Percentiles rank a stretch among this genome's conserved stretches.
Conservation (phyloP, 2,888 invertebrate genomes). For the Parnassius apollo region DNA sequence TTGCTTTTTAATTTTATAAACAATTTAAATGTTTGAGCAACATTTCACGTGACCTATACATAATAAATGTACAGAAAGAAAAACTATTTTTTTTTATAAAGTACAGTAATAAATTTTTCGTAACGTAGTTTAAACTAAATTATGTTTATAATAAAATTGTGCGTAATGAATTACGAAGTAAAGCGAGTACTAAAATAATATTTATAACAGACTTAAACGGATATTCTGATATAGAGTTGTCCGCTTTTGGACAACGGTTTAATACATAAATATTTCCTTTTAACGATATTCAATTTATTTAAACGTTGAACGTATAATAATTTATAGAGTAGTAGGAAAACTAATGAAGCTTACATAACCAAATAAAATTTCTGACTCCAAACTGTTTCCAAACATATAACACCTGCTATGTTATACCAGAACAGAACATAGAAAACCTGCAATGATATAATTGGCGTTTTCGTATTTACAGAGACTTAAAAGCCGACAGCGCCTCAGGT, state of each 20-base stretch:
- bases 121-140: neutral
- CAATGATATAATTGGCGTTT: too few relatives aligned
- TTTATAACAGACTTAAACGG: constrained; percentile 11
- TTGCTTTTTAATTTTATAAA: too few relatives aligned
- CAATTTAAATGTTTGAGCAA: too few relatives aligned
- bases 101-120: too few relatives aligned
- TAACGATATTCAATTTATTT: neutral
- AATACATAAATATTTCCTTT: constrained; percentile 5
- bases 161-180: constrained; percentile 4
- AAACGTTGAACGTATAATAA: neutral
- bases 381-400: neutral
- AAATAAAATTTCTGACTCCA: too few relatives aligned
- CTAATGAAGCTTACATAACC: neutral
- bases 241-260: constrained; percentile 4
- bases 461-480: too few relatives aligned
- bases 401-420: too few relatives aligned
- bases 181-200: constrained; percentile 2
- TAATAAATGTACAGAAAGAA: too few relatives aligned
- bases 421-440: too few relatives aligned
- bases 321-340: neutral
- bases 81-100: too few relatives aligned
- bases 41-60: too few relatives aligned
- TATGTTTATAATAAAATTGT: neutral
- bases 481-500: too few relatives aligned
- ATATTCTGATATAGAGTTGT: neutral